Conservation (phyloP, 2,797 vertebrate genomes). For the Manis javanica region DNA sequence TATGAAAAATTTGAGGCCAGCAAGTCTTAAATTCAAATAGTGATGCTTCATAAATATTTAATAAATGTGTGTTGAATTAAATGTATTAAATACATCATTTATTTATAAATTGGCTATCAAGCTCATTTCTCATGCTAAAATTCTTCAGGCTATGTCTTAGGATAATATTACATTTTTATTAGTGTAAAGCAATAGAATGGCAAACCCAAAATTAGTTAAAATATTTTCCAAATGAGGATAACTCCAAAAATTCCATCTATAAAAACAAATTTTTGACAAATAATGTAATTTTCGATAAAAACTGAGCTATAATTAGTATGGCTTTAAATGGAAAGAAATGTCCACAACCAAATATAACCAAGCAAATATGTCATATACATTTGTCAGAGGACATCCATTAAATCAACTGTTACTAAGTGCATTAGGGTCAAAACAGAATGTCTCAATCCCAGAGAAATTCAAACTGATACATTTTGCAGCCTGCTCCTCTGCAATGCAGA, state of each 20-base stretch:
- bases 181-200: not conserved
- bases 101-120: constrained; percentile 48
- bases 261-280: not conserved
- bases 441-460: not conserved
- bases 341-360: not conserved
- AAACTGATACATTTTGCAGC: not conserved
- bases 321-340: constrained; percentile 2
- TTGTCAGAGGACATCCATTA: not conserved
- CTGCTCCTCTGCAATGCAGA: not conserved
- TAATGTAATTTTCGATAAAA: not conserved
- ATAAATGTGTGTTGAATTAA: constrained; percentile 40
- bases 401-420: not conserved
- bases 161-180: constrained; percentile 11
- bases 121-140: constrained; percentile 27
- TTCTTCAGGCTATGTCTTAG: constrained; percentile 7
- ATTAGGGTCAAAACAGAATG: not conserved
- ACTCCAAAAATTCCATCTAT: not conserved
- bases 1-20: not conserved
- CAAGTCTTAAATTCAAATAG: not conserved
- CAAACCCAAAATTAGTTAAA: constrained; percentile 38
- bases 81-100: not conserved
- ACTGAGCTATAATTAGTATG: not conserved
- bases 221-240: constrained; percentile 15
- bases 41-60: not conserved
- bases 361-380: not conserved